These are phyloP conservation scores for Amphiprion clarkii DNA, from an alignment of 2,797 vertebrate species.

Conservation along the genomic window DNA sequence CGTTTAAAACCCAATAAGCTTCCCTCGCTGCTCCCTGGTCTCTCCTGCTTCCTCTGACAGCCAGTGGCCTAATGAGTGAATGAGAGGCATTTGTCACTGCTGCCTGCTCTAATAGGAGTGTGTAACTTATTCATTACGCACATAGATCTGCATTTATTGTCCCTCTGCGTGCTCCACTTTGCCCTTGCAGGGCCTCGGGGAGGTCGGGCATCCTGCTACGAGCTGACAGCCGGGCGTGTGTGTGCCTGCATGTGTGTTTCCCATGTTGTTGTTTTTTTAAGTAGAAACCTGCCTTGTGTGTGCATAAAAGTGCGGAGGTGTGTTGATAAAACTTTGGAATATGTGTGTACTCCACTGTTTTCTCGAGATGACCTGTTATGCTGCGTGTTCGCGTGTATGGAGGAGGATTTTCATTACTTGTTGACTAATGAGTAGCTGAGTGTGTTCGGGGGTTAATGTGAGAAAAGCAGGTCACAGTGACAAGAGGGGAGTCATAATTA, in stretches of 20 bases:
- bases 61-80: slow-evolving; percentile 81
- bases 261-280: not conserved
- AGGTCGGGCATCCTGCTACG: slow-evolving; percentile 38
- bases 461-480: slow-evolving; percentile 56
- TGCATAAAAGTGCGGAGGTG: slow-evolving; percentile 4
- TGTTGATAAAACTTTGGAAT: slow-evolving; percentile 28
- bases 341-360: slow-evolving; percentile 12
- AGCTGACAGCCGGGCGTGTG: slow-evolving; percentile 24
- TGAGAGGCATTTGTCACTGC: slow-evolving; percentile 82
- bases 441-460: slow-evolving; percentile 53
- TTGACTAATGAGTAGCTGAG: slow-evolving; percentile 35
- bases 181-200: slow-evolving; percentile 58
- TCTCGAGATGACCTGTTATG: slow-evolving; percentile 3
- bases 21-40: slow-evolving; percentile 34
- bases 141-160: slow-evolving; percentile 67
- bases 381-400: not conserved
- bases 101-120: slow-evolving; percentile 75
- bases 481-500: slow-evolving; percentile 45
- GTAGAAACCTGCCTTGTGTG: not conserved
- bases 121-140: slow-evolving; percentile 83
- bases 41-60: slow-evolving; percentile 54
- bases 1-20: slow-evolving; percentile 82
- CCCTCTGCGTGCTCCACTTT: slow-evolving; percentile 16
- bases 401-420: slow-evolving; percentile 63
- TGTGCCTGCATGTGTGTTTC: not conserved